Base-by-base conservation (phyloP, 2,113 vertebrate genomes). In the Clarias magur region DNA sequence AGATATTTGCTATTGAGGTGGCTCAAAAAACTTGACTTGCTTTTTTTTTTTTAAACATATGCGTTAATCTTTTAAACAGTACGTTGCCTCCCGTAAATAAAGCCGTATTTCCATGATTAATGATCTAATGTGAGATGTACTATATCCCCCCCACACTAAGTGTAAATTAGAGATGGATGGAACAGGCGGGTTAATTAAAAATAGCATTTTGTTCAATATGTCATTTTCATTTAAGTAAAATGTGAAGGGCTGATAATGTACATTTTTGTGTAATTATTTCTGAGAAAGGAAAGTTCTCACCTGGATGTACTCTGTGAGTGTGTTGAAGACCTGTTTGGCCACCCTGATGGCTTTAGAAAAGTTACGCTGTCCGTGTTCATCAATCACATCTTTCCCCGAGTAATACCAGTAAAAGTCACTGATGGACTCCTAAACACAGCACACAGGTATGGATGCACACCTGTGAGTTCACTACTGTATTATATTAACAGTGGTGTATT, bases 381-480 rank as follows among this genome's bases (percentile, higher is more conserved):
- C 98, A 84, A 99, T 98, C 82, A 97, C 94, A 82, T 96, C 96
- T 88, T 97, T 99, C 38, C 97, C 98, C 82, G 98, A 99, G 92
- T 99, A 98, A 94, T 97, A 97, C 98, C 98, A 99, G 90, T 98
- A 99, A 92, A 99, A 99, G 93, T 99, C 98, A 93, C 98, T 99
- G 91, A 99, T 98, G 12, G 98, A 99, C 91, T 99, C 97, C 98
- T 99, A 92, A 92, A 86, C 86, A 82, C 54, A 73, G 16, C 67
- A 30, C 76, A 82, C 59, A 38, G 85, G n/a, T 25, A 88, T 78
- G 53, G 54, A 62, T 57, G 53, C 48, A 73, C 23, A 38, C 82
- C 27, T 83, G 21, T 59, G 27, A 42, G 15, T 62, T 19, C 10
- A 23, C 2, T 73, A 42, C 59, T 42, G 11, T 19, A 59, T 11